Base-by-base conservation (phyloP, 2,113 vertebrate genomes). In the Emydura subglobosa region DNA sequence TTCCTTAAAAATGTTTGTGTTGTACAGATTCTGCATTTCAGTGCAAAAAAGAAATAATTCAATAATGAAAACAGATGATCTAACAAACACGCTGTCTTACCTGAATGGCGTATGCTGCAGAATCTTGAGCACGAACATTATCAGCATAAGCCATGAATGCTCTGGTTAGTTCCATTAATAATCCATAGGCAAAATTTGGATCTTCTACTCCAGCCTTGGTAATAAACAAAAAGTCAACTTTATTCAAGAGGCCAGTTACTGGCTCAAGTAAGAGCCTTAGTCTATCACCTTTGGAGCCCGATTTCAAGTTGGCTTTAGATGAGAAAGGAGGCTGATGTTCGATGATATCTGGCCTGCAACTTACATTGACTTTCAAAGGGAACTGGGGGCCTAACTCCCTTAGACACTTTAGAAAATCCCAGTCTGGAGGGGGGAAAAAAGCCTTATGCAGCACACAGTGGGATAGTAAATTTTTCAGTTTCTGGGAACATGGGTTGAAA, bases 31-130 rank as follows among this genome's bases (percentile, higher is more conserved):
- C 24, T 54, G 59, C 82, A 53, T 0, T 88, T 96, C 91, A 50
- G 3, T 25, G n/a, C 59, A 39, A 92, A 3, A 86, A 68, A 31
- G 51, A 90, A 91, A 88, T 53, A n/a, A 82, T n/a, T 44, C 57
- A 16, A 25, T 85, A 31, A 84, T 31, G 44, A 39, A 85, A 93
- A 68, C 22, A 39, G 1, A 80, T 11, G 34, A 31, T 44, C 7
- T 76, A 89, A 87, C 3, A 12, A 31, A 65, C 0, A 0, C 5
- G 57, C n/a, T 74, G 21, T 49, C 93, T 95, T 94, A 99, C 99
- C 99, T 99, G 99, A 97, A 99, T 99, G 1, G 99, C 99, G 79
- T 99, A 99, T 0, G 99, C 99, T 89, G 99, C 99, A 50, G 99
- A 99, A 97, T 99, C 99, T 97, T 99, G 99, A 57, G 99, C 99